These are phyloP conservation scores for Enteromius argenteus DNA, from an alignment of 2,797 vertebrate genomes.

Conservation along the genomic window DNA sequence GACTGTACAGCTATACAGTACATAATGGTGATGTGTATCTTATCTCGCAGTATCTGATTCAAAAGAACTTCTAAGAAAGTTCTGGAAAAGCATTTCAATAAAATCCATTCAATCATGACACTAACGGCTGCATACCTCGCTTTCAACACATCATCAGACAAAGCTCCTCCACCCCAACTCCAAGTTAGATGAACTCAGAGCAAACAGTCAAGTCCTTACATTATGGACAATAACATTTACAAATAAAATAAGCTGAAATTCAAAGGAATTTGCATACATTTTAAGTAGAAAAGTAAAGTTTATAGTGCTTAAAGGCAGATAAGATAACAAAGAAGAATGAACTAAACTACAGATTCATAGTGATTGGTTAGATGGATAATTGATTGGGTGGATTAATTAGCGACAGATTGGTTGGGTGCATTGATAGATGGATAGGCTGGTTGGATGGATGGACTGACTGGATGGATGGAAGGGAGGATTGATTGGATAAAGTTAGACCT, in stretches of 20 bases:
- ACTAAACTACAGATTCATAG: background rate
- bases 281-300: background rate
- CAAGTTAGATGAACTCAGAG: background rate
- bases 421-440: no score
- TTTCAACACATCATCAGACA: conserved; percentile 9
- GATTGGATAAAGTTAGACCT: background rate
- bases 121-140: conserved; percentile 4
- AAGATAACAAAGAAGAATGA: background rate
- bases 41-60: background rate
- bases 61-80: background rate
- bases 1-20: background rate
- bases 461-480: background rate
- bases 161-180: background rate
- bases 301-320: background rate
- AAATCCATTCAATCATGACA: background rate
- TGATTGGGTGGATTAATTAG: no score
- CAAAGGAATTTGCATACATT: background rate
- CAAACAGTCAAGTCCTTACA: background rate
- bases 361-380: no score
- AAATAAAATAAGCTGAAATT: background rate
- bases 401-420: no score
- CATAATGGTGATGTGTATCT: background rate
- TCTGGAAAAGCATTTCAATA: background rate
- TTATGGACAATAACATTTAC: background rate
- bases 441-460: background rate